Conservation (phyloP, 1,140 invertebrate genomes). For the Dreissena polymorpha region DNA sequence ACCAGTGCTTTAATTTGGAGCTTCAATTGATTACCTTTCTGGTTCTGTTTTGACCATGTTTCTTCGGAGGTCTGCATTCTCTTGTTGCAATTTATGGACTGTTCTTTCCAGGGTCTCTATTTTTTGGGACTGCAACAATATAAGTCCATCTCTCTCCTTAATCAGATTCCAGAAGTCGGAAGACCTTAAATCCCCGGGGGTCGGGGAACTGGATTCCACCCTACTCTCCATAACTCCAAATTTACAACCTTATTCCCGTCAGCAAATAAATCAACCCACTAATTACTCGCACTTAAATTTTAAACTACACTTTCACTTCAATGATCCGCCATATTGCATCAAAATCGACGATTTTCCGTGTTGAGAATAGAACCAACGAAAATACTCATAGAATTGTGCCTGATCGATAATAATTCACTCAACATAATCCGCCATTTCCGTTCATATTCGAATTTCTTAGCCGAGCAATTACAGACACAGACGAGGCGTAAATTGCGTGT, state of each 20-base stretch:
- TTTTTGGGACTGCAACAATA: constrained; percentile 50
- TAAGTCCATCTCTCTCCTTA: constrained; percentile 45
- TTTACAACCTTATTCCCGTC: too few relatives aligned
- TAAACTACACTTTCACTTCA: too few relatives aligned
- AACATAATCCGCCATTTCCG: too few relatives aligned
- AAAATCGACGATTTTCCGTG: constrained; percentile 10
- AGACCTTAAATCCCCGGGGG: constrained; percentile 16
- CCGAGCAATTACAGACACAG: background rate
- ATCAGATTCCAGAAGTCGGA: constrained; percentile 42
- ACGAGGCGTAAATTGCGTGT: constrained; percentile 28
- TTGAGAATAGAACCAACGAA: too few relatives aligned
- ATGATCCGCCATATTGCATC: constrained; percentile 48
- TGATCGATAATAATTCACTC: too few relatives aligned
- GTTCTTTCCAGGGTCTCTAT: constrained; percentile 45
- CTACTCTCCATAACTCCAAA: too few relatives aligned
- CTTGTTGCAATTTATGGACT: constrained; percentile 30
- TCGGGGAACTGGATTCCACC: constrained; percentile 2
- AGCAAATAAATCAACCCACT: too few relatives aligned
- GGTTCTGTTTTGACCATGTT: background rate
- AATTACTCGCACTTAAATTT: too few relatives aligned
- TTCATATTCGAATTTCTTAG: too few relatives aligned
- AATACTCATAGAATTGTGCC: too few relatives aligned
- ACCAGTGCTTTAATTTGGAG: too few relatives aligned
- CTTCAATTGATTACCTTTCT: constrained; percentile 29
- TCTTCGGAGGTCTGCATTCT: constrained; percentile 43